Conservation (phyloP, 2,888 invertebrate genomes). For the Macropis europaea region DNA sequence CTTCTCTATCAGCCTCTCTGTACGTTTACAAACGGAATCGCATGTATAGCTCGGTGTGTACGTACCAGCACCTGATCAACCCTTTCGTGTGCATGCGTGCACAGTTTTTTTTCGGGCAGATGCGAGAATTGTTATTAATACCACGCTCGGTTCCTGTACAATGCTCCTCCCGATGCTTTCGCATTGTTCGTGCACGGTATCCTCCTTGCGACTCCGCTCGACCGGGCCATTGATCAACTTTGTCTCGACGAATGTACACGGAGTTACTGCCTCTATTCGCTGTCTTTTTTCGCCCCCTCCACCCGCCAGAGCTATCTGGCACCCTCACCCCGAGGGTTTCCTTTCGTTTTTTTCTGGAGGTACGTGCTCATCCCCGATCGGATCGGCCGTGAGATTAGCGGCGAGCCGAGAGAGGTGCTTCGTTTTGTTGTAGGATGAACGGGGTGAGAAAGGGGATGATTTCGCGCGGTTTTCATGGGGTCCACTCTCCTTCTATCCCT, state of each 20-base stretch:
- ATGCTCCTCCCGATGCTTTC: background rate
- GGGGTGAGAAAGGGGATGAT: slow-evolving; percentile 18
- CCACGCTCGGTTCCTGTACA: slow-evolving; percentile 12
- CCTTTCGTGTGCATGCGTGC: background rate
- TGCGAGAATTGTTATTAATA: slow-evolving; percentile 52
- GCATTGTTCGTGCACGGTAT: background rate
- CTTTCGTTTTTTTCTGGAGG: slow-evolving; percentile 8
- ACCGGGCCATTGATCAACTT: slow-evolving; percentile 47
- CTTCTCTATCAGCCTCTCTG: background rate
- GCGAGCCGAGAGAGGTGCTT: slow-evolving; percentile 17
- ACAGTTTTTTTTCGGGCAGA: slow-evolving; percentile 27
- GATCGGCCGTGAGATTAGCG: slow-evolving; percentile 51
- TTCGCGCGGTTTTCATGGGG: slow-evolving; percentile 39
- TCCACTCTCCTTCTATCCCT: background rate
- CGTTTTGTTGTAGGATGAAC: slow-evolving; percentile 11
- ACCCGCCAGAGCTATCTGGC: background rate
- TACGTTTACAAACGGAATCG: slow-evolving; percentile 11
- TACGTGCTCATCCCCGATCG: slow-evolving; percentile 46
- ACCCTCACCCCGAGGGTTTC: background rate
- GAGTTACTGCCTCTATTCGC: slow-evolving; percentile 21
- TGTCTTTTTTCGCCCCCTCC: background rate
- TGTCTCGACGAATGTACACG: slow-evolving; percentile 45
- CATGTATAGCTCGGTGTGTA: slow-evolving; percentile 23
- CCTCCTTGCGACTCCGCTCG: slow-evolving; percentile 12
- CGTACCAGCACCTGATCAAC: slow-evolving; percentile 24